These are phyloP conservation scores for Mimachlamys varia DNA, from an alignment of 2,888 invertebrate genomes.

Conservation along the genomic window DNA sequence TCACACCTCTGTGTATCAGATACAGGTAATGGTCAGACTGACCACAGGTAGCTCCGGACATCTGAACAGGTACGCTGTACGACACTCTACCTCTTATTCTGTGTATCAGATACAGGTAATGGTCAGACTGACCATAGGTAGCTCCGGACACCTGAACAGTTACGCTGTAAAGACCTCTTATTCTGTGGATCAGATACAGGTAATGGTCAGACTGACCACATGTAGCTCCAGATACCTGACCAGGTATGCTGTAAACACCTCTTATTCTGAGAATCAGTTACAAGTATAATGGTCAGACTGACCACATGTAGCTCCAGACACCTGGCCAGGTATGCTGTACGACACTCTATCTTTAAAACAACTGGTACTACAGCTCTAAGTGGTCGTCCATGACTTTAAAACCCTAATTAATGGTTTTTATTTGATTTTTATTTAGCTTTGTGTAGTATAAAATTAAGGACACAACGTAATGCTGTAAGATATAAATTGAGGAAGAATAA, in stretches of 20 bases:
- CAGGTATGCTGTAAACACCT: background rate
- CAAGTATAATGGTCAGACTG: conserved; percentile 7
- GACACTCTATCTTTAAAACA: no score
- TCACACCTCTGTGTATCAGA: conserved; percentile 25
- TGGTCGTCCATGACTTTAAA: background rate
- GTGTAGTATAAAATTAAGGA: background rate
- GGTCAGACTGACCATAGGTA: background rate
- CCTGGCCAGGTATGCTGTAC: background rate
- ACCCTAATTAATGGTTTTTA: background rate
- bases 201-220: conserved; percentile 5
- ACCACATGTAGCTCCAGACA: background rate
- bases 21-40: conserved; percentile 4
- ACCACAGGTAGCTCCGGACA: background rate
- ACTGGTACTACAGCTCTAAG: no score
- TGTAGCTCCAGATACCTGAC: background rate
- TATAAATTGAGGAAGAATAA: no score
- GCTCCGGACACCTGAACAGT: background rate
- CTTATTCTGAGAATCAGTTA: background rate
- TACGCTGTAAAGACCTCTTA: background rate
- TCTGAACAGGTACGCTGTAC: background rate
- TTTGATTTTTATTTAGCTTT: background rate
- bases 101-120: conserved; percentile 12
- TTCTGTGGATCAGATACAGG: conserved; percentile 12
- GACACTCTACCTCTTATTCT: no score
- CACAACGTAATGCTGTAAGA: background rate